Evolutionary conservation across 2,888 invertebrate species (phyloP).

Genomic region (Muschampia plurimacula): DNA sequence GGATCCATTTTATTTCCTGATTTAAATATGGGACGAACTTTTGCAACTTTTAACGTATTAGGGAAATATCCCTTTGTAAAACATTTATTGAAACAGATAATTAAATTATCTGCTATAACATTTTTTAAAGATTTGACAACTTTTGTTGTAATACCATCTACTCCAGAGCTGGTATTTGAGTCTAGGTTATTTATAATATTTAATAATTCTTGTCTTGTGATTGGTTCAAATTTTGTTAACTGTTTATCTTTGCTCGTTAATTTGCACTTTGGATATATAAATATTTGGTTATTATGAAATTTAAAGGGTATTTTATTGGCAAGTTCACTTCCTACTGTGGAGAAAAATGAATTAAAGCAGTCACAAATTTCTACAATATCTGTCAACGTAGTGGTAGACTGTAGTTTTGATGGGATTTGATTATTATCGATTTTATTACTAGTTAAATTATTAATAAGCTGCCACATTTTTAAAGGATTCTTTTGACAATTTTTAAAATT

Average conservation of each 20-base stretch:
- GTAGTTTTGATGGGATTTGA: not conserved
- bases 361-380: not conserved
- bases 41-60: not conserved
- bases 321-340: not conserved
- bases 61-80: not conserved
- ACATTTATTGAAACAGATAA: not conserved
- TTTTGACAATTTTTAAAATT: not conserved
- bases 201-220: not conserved
- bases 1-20: not conserved
- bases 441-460: not conserved
- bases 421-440: not conserved
- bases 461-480: constrained; percentile 1
- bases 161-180: not conserved
- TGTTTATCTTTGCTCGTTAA: not conserved
- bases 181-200: not conserved
- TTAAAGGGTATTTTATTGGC: not conserved
- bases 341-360: not conserved
- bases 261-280: not conserved
- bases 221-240: not conserved
- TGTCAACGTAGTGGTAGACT: not conserved
- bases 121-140: not conserved
- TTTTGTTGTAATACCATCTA: not conserved
- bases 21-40: not conserved
- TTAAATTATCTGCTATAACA: not conserved
- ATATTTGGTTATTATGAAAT: not conserved